These are phyloP conservation scores for Sminthurides bifidus DNA, from an alignment of 1,140 invertebrate species.

Conservation along the genomic window DNA sequence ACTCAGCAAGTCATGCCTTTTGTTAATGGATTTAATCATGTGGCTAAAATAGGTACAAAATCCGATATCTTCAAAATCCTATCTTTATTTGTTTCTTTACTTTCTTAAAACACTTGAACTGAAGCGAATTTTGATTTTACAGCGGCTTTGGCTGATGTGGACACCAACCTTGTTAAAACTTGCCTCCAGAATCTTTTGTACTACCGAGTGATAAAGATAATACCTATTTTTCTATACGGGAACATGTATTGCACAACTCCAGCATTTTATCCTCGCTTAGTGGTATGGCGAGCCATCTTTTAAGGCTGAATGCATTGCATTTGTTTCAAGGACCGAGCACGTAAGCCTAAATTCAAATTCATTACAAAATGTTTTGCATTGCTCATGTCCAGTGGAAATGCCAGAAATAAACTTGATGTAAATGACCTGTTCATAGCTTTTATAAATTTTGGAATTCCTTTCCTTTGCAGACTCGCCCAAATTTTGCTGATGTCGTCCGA, in stretches of 20 bases:
- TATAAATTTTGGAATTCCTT: slow-evolving; percentile 12
- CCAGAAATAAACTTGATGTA: no score
- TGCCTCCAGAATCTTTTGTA: slow-evolving; percentile 87
- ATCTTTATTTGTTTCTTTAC: neutral
- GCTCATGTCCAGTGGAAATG: no score
- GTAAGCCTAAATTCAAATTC: no score
- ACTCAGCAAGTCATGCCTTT: slow-evolving; percentile 78
- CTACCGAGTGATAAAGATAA: slow-evolving; percentile 62
- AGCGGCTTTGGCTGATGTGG: slow-evolving; percentile 71
- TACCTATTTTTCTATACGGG: slow-evolving; percentile 85
- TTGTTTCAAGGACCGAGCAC: slow-evolving; percentile 49
- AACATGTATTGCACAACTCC: slow-evolving; percentile 83
- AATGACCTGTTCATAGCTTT: no score
- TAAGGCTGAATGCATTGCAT: slow-evolving; percentile 61
- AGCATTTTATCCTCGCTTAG: slow-evolving; percentile 49
- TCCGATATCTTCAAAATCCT: neutral
- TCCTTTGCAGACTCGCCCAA: slow-evolving; percentile 42
- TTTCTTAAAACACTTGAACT: neutral
- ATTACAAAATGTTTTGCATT: no score
- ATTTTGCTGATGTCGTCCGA: slow-evolving; percentile 62
- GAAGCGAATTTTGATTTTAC: slow-evolving; percentile 31
- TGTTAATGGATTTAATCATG: slow-evolving; percentile 85
- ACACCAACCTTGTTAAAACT: slow-evolving; percentile 84
- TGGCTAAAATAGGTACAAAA: slow-evolving; percentile 51
- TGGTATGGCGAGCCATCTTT: slow-evolving; percentile 56